Percentiles rank a stretch among this genome's conserved stretches.
Evolutionary conservation across 2,888 invertebrate genomes (phyloP).

Genomic region (Limulus polyphemus): DNA sequence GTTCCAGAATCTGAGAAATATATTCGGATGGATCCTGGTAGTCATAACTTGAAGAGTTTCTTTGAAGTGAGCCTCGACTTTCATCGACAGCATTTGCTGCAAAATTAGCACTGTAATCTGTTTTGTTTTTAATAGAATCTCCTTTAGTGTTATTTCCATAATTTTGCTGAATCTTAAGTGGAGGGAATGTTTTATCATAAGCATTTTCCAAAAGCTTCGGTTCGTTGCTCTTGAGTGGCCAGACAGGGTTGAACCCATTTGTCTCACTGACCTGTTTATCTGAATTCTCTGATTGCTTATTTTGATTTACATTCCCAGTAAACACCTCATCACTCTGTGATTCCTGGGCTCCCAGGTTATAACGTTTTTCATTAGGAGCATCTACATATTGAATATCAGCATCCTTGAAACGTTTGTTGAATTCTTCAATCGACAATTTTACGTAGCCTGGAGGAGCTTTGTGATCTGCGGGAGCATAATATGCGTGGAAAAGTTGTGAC

Average conservation of each 20-base stretch:
- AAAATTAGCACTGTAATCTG: background rate
- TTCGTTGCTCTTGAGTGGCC: too few species aligned
- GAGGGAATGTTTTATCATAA: too few species aligned
- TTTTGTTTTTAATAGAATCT: background rate
- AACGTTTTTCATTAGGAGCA: background rate
- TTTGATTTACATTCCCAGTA: too few species aligned
- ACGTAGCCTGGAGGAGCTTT: slow-evolving; percentile 23
- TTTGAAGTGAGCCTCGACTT: background rate
- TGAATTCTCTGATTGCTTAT: background rate
- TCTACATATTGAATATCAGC: slow-evolving; percentile 23
- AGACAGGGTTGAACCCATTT: too few species aligned
- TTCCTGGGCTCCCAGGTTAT: background rate
- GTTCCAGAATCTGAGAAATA: background rate
- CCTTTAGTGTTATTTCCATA: background rate
- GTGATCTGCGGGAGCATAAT: slow-evolving; percentile 25
- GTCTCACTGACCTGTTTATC: too few species aligned
- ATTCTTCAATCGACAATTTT: slow-evolving; percentile 21
- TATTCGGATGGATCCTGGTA: background rate
- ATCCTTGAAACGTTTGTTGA: slow-evolving; percentile 22
- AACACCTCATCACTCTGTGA: background rate
- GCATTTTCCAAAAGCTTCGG: background rate
- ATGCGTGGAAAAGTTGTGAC: slow-evolving; percentile 22
- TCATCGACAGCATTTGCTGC: background rate
- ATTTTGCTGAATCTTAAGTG: too few species aligned
- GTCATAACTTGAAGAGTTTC: background rate